These are phyloP conservation scores for Psylliodes chrysocephalus DNA, from an alignment of 2,888 invertebrate species.

Conservation along the genomic window DNA sequence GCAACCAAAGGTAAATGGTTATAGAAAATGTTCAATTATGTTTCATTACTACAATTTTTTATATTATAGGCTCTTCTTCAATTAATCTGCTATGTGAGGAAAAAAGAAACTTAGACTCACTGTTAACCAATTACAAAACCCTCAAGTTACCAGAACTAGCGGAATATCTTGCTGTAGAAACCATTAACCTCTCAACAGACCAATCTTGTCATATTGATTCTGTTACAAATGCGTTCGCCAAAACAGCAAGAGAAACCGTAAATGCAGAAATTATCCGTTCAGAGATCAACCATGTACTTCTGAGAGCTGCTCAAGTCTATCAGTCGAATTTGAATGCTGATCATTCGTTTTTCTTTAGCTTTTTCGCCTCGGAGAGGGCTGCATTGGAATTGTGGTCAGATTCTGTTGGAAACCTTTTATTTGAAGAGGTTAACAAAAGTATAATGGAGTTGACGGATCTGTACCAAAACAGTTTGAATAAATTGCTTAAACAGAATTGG, in stretches of 20 bases:
- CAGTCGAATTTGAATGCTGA: constrained; percentile 68
- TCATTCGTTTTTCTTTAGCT: constrained; percentile 69
- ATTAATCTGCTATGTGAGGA: constrained; percentile 53
- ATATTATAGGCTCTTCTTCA: constrained; percentile 46
- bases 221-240: constrained; percentile 77
- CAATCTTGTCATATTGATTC: constrained; percentile 63
- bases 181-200: constrained; percentile 70
- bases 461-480: constrained; percentile 73
- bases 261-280: constrained; percentile 81
- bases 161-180: constrained; percentile 76
- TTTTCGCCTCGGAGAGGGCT: constrained; percentile 75
- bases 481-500: constrained; percentile 67
- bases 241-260: constrained; percentile 78
- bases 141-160: constrained; percentile 77
- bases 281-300: constrained; percentile 79
- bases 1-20: constrained; percentile 37
- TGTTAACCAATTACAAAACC: constrained; percentile 69
- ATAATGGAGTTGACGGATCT: constrained; percentile 74
- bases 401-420: constrained; percentile 76
- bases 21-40: too few species aligned
- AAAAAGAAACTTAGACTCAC: constrained; percentile 52
- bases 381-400: constrained; percentile 81
- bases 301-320: constrained; percentile 76
- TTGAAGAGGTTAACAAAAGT: constrained; percentile 77
- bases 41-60: neutral